phyloP scores from a whole-genome alignment of 2,797 vertebrate species.

The Danio tinwini region DNA sequence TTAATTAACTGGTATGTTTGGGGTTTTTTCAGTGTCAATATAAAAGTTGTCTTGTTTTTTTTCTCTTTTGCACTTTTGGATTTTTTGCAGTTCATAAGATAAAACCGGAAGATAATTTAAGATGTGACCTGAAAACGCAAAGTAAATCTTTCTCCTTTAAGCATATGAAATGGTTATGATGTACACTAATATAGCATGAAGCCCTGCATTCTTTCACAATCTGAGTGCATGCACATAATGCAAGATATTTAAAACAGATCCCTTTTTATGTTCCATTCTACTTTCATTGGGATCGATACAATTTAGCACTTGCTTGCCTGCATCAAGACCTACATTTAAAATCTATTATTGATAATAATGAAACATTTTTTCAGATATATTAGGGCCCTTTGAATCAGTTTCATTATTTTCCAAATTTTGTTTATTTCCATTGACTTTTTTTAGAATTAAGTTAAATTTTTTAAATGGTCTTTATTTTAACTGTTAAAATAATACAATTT shows the following conservation, averaged over 20 bases:
- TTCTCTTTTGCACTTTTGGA: slow-evolving; percentile 39
- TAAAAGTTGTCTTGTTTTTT: slow-evolving; percentile 31
- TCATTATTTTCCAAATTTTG: no score
- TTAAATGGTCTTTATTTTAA: slow-evolving; percentile 33
- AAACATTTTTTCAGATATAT: not conserved
- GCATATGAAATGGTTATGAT: slow-evolving; percentile 56
- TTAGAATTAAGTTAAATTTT: slow-evolving; percentile 24
- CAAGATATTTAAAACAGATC: slow-evolving; percentile 28
- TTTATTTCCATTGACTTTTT: no score
- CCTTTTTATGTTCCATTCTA: slow-evolving; percentile 13
- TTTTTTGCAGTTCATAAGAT: slow-evolving; percentile 56
- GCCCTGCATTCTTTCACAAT: slow-evolving; percentile 29
- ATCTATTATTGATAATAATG: not conserved
- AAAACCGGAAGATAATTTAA: slow-evolving; percentile 52
- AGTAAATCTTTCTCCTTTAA: slow-evolving; percentile 57
- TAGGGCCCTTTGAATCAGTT: not conserved
- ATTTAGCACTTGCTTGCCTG: slow-evolving; percentile 32
- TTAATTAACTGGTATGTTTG: not conserved
- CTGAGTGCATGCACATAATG: slow-evolving; percentile 46
- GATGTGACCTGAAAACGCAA: slow-evolving; percentile 42
- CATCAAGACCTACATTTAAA: not conserved
- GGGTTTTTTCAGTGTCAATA: not conserved
- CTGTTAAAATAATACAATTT: no score
- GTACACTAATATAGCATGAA: slow-evolving; percentile 49
- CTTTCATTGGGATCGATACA: not conserved